Evolutionary conservation across 92 coral and sea anemone species (phyloP), one percentile per base, ranked within the genome.

Genomic region (Hydrozoanthus gracilis): DNA sequence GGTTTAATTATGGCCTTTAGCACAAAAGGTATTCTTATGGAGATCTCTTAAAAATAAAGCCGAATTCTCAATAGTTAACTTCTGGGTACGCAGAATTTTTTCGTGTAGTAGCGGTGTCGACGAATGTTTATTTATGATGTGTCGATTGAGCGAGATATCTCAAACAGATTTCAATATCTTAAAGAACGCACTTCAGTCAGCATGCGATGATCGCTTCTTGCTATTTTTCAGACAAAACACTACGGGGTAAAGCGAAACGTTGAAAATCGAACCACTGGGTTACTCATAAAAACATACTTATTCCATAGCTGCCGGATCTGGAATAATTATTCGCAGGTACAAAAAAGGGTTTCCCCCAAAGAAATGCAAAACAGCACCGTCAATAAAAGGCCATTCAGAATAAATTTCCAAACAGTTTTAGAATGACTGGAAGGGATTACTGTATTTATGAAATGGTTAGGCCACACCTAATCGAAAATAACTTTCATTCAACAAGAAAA

Each of bases 1-100:
- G 60, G 16, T 58, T 66, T 80, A 80, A 80, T 80, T 80, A 65
- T 8, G 20, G 85, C 75, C 52, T 80, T 66, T 66, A 80, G 85
- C 85, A 80, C 70, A 80, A 65, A 17, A 51, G 8, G 44, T 18
- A 80, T 65, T 80, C 44, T 48, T 18, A 78, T 49, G 56, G 73
- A 65, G 66, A 17, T 64, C 62, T 52, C 12, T 65, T 11, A 48
- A 45, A 74, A 74, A 7, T 74, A 44, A 74, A 17, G 12, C 73
- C 73, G 58, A 79, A 79, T 8, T 47, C 14, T 45, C 16, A 60
- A 61, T 78, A 78, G 71, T 78, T 78, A 44, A 55, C 69, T 58
- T 52, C 44, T 45, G 9, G 44, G 48, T 13, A 17, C 46, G 55
- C 17, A 56, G 73, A 45, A 47, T 11, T 80, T 61, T 64, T 48